Base-by-base conservation (phyloP, 2,888 invertebrate genomes). In the Gymnoscelis rufifasciata region DNA sequence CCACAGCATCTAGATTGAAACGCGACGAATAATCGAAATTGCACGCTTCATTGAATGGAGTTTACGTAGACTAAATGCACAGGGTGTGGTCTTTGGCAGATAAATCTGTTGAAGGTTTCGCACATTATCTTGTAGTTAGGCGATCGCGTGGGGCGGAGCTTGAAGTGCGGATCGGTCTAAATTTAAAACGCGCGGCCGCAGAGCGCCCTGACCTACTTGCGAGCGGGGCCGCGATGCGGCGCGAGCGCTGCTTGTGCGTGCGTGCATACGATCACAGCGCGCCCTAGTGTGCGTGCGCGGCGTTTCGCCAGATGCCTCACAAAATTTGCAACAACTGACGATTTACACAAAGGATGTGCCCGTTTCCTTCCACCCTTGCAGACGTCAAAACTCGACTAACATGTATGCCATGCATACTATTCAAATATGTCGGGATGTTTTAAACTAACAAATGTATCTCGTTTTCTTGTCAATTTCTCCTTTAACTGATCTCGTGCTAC, bases 121-220 rank as follows among this genome's bases (percentile, higher is more conserved):
- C 67, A 68, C 60, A 69, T 76, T 74, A 74, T 76, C 68, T 74
- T 45, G 45, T 78, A 78, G 77, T 77, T 79, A 72, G 74, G 68
- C 62, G 74, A 78, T 80, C 67, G 76, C 68, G 71, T 73, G 71
- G 83, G 83, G 83, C 78, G 82, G 81, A 80, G 83, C 74, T 77
- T 80, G 71, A 81, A 82, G 80, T 81, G 83, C 81, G 72, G 80
- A 84, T 87, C 80, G 83, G 79, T 87, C 87, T 87, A 87, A 86
- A 86, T 86, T 86, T 87, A 87, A 82, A 87, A 81, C 83, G 79
- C 83, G 78, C 86, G 81, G 83, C 83, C 84, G 78, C 86, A 81
- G 71, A 80, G 77, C 87, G 84, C 87, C 87, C 84, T 87, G 87
- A 87, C 87, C 87, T 84, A 87, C 77, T 86, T 87, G 84, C 79